phyloP scores from a whole-genome alignment of 92 coral and sea anemone genomes.

The Zoanthus sociatus region DNA sequence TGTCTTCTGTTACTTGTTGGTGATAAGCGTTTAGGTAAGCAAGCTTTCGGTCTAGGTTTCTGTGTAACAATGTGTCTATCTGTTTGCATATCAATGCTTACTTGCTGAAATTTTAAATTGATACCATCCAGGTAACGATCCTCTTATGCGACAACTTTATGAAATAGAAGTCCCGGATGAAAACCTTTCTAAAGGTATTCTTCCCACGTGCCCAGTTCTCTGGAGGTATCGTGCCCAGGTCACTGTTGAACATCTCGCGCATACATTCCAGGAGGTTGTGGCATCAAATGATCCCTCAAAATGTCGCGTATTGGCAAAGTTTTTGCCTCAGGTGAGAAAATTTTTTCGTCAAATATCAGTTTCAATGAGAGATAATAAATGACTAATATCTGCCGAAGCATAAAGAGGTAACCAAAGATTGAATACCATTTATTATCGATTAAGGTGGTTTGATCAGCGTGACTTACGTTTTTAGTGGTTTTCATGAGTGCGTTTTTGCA shows the following conservation, averaged over 20 bases:
- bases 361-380: not conserved
- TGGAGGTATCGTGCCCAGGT: slow-evolving; percentile 89
- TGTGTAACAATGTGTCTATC: not conserved
- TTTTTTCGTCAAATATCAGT: not conserved
- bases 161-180: slow-evolving; percentile 71
- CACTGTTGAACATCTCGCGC: slow-evolving; percentile 80
- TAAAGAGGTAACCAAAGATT: too few relatives aligned
- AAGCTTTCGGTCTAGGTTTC: not conserved
- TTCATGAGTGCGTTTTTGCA: too few relatives aligned
- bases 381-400: too few relatives aligned
- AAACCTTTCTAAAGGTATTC: slow-evolving; percentile 39
- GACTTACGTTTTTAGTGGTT: too few relatives aligned
- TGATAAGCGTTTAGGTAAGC: slow-evolving; percentile 82
- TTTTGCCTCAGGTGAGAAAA: slow-evolving; percentile 60
- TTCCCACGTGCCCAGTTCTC: slow-evolving; percentile 76
- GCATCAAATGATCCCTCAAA: slow-evolving; percentile 51
- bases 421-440: too few relatives aligned
- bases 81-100: not conserved
- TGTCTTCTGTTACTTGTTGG: slow-evolving; percentile 59
- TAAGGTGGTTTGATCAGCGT: too few relatives aligned
- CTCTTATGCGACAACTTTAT: slow-evolving; percentile 77
- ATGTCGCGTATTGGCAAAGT: slow-evolving; percentile 67
- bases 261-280: slow-evolving; percentile 79
- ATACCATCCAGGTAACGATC: slow-evolving; percentile 61
- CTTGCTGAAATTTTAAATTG: too few relatives aligned